Evolutionary conservation across 1,140 invertebrate genomes (phyloP), one percentile per base, ranked within the genome.

Genomic region (Euura saliciscinereae): DNA sequence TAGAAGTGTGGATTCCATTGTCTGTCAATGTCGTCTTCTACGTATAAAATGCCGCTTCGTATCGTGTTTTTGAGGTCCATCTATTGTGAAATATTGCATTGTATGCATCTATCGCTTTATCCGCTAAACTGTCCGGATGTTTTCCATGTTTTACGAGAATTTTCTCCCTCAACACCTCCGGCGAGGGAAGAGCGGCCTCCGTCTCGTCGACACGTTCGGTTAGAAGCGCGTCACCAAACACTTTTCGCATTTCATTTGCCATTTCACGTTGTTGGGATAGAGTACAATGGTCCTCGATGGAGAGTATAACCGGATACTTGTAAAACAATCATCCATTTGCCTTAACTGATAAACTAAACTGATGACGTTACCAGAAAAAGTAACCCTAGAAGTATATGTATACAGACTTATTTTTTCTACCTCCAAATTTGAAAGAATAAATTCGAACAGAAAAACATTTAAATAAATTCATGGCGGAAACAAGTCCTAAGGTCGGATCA

Each of bases 241-340:
- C 92, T 83, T 98, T 95, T 78, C 90, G 88, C 80, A 98, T 93
- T 3, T 92, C 91, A 73, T 90, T 89, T 0, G 97, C 97, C 97
- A 99, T 98, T 78, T 94, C 94, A 65, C 95, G 88, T 84, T 98
- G 97, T 82, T 98, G 97, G n/a, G 93, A 92, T 59, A 98, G 84
- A 0, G 94, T 93, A 85, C 97, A 98, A 83, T 98, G 97, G 83
- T 99, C 97, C 88, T 99, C 97, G 75, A 99, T 97, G 2, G 96
- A 98, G 8, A 99, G 84, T 74, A 99, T 97, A 0, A 98, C 91
- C 3, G 97, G 97, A 88, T 94, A 97, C 51, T 91, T 91, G 76
- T 70, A 87, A 84, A 70, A 71, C 75, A 77, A 28, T 28, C 28
- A 28, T 28, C 28, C 1, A 28, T 28, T 28, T 28, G 28, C 28